Conservation (phyloP, 2,888 invertebrate genomes). For the Diogma glabrata region DNA sequence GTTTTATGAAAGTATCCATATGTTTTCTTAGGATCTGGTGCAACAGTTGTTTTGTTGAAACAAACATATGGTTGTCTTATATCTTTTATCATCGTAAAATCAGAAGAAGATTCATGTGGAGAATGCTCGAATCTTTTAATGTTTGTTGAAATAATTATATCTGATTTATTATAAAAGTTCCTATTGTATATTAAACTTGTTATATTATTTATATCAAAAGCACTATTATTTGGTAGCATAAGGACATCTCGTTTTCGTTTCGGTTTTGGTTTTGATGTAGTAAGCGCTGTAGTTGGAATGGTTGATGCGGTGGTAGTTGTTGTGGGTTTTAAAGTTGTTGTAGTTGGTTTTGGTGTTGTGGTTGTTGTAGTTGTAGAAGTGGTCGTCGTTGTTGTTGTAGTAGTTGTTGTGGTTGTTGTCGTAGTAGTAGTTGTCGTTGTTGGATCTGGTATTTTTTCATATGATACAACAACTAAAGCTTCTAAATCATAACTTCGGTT, state of each 20-base stretch:
- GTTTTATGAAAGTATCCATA: slow-evolving; percentile 61
- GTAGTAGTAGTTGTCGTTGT: slow-evolving; percentile 40
- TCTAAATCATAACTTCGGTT: slow-evolving; percentile 51
- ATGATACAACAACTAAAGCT: slow-evolving; percentile 58
- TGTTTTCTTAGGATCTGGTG: slow-evolving; percentile 51
- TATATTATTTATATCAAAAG: slow-evolving; percentile 1
- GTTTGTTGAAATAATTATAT: neutral
- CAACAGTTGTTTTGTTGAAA: slow-evolving; percentile 46
- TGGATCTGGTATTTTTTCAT: slow-evolving; percentile 42
- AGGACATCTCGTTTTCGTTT: slow-evolving; percentile 7
- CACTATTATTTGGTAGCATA: neutral
- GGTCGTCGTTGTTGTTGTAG: slow-evolving; percentile 34
- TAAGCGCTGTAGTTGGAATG: slow-evolving; percentile 22
- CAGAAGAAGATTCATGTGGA: neutral
- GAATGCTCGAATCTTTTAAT: neutral
- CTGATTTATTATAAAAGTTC: neutral
- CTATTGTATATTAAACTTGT: neutral
- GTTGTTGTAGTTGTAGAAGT: slow-evolving; percentile 39
- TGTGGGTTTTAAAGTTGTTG: slow-evolving; percentile 32
- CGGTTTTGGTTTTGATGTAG: slow-evolving; percentile 26
- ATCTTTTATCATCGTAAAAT: neutral
- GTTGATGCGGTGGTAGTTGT: slow-evolving; percentile 26
- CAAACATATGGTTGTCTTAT: slow-evolving; percentile 40
- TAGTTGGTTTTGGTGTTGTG: slow-evolving; percentile 31
- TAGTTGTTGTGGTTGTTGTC: slow-evolving; percentile 36